Evolutionary conservation across 2,797 vertebrate species (phyloP).

Genomic region (Silurus lanzhouensis): DNA sequence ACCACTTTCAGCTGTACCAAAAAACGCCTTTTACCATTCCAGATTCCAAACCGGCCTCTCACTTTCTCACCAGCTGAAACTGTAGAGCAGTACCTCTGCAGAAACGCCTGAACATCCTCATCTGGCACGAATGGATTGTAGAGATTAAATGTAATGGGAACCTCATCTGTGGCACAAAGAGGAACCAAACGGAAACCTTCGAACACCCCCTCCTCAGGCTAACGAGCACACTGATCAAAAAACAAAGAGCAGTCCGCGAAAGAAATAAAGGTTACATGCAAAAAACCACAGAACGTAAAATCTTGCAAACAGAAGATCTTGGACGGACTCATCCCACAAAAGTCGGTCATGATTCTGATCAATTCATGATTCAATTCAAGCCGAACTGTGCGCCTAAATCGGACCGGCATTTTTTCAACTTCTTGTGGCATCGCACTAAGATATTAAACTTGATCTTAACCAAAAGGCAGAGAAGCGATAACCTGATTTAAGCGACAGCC

Average conservation of each 20-base stretch:
- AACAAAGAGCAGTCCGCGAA: background rate
- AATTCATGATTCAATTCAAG: background rate
- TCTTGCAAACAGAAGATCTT: background rate
- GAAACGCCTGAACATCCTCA: background rate
- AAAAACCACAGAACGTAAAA: background rate
- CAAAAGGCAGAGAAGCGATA: no score
- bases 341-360: fast-evolving
- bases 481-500: no score
- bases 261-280: background rate
- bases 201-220: background rate
- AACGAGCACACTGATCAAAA: background rate
- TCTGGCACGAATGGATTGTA: slow-evolving; percentile 19
- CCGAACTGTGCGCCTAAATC: background rate
- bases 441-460: no score
- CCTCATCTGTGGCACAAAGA: background rate
- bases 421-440: no score
- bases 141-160: background rate
- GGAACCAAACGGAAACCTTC: fast-evolving
- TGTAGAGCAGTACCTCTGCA: background rate
- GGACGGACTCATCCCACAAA: background rate
- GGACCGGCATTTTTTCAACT: no score
- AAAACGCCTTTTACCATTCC: no score
- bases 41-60: fast-evolving
- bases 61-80: background rate
- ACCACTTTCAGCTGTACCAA: no score